Percentiles rank a stretch among this genome's conserved stretches.
phyloP scores from a whole-genome alignment of 1,140 invertebrate genomes.

The Sarcophaga bullata region DNA sequence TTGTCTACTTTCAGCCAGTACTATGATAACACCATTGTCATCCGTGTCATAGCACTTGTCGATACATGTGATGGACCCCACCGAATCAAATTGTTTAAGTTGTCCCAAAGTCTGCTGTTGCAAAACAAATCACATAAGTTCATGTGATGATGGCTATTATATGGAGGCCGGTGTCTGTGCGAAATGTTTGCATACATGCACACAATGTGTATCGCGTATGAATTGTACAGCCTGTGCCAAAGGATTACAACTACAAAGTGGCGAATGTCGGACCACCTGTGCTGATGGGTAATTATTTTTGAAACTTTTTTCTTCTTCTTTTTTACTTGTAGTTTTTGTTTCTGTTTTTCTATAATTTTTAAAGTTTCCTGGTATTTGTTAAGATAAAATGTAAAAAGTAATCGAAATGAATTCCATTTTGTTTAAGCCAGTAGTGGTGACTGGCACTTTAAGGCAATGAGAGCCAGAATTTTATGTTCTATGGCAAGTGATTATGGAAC shows the following conservation, averaged over 20 bases:
- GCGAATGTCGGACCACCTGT: slow-evolving; percentile 80
- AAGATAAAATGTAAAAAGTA: too few relatives aligned
- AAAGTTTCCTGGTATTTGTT: too few relatives aligned
- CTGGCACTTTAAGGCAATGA: too few relatives aligned
- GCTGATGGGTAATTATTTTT: slow-evolving; percentile 69
- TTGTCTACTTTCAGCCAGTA: slow-evolving; percentile 70
- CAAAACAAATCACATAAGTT: slow-evolving; percentile 74
- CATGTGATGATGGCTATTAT: slow-evolving; percentile 79
- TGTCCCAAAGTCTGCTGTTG: slow-evolving; percentile 74
- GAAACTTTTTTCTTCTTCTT: background rate
- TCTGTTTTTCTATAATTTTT: too few relatives aligned
- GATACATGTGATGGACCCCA: slow-evolving; percentile 76
- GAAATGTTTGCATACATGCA: slow-evolving; percentile 82
- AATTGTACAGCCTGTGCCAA: slow-evolving; percentile 83
- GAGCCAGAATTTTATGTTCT: too few relatives aligned
- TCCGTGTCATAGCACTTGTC: slow-evolving; percentile 76
- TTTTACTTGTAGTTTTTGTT: too few relatives aligned
- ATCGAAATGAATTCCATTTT: too few relatives aligned
- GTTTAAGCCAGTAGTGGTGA: too few relatives aligned
- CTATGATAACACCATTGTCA: slow-evolving; percentile 75
- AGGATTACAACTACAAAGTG: slow-evolving; percentile 79
- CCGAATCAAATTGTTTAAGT: slow-evolving; percentile 75
- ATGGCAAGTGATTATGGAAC: too few relatives aligned
- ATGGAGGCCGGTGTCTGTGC: slow-evolving; percentile 75
- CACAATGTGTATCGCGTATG: slow-evolving; percentile 77